Percentiles rank a stretch among this genome's conserved stretches.
Evolutionary conservation across 2,797 vertebrate genomes (phyloP).

Genomic region (Lacerta bilineata): DNA sequence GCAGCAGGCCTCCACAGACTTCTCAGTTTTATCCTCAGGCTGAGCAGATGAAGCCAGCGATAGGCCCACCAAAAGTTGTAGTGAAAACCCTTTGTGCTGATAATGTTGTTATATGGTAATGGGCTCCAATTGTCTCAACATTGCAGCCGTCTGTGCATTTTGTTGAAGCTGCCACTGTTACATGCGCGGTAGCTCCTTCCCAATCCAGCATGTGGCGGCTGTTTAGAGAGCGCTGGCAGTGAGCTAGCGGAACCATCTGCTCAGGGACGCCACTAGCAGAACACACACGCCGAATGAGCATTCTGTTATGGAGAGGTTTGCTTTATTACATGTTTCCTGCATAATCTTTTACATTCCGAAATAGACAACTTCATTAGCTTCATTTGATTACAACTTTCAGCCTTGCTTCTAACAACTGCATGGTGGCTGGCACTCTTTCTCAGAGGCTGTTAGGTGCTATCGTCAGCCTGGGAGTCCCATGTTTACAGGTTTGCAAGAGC

Average conservation of each 20-base stretch:
- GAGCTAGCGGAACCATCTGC: slow-evolving; percentile 57
- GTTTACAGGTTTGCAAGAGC: accelerated
- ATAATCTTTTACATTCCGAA: slow-evolving; percentile 16
- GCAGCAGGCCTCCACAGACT: background rate
- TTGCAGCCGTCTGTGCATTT: accelerated
- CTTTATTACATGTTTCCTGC: slow-evolving; percentile 20
- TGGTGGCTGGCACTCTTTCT: accelerated
- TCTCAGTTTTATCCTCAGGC: background rate
- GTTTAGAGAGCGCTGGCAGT: slow-evolving; percentile 55
- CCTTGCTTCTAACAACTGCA: background rate
- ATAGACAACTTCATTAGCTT: background rate
- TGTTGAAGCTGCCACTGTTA: slow-evolving; percentile 18
- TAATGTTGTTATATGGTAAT: background rate
- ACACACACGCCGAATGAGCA: accelerated
- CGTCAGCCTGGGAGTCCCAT: background rate
- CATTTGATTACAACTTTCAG: background rate
- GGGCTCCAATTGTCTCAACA: accelerated
- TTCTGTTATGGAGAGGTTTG: slow-evolving; percentile 44
- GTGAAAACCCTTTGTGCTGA: background rate
- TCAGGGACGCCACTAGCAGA: slow-evolving; percentile 17
- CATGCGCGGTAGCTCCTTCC: slow-evolving; percentile 15
- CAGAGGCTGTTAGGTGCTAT: accelerated
- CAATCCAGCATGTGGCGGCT: background rate
- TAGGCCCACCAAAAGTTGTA: background rate
- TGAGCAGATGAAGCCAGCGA: background rate